Evolutionary conservation across 2,797 vertebrate species (phyloP).

Genomic region (Onychomys arenicola): DNA sequence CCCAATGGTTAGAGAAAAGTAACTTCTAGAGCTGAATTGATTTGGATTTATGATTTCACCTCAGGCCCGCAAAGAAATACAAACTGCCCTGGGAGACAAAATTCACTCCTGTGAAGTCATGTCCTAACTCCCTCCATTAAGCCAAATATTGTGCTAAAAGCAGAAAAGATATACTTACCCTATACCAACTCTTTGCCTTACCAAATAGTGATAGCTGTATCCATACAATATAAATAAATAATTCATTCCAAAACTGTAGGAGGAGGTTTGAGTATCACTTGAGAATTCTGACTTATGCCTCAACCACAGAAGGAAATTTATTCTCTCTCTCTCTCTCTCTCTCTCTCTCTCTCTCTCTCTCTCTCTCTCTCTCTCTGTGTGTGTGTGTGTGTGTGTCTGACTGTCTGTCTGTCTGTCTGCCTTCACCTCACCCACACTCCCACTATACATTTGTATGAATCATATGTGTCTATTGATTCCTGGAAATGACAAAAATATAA

Average conservation of each 20-base stretch:
- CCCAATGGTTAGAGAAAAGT: conserved; percentile 23
- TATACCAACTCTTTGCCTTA: conserved; percentile 66
- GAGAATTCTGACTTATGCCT: background rate
- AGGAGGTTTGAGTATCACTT: background rate
- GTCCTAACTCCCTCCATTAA: conserved; percentile 68
- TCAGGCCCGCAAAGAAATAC: conserved; percentile 36
- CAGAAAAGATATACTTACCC: conserved; percentile 61
- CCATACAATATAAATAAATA: conserved; percentile 77
- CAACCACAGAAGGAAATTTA: background rate
- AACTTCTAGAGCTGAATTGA: conserved; percentile 67
- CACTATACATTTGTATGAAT: background rate
- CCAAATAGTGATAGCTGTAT: conserved; percentile 66
- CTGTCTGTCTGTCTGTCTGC: too few species aligned
- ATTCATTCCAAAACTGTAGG: conserved; percentile 67
- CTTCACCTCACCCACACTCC: background rate
- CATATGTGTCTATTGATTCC: background rate
- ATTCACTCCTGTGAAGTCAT: conserved; percentile 61
- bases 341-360: background rate
- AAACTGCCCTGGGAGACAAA: conserved; percentile 63
- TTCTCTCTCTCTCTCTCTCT: background rate
- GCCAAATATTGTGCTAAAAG: conserved; percentile 61
- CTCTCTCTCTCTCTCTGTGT: background rate
- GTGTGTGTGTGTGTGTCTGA: too few species aligned
- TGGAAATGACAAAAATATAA: background rate
- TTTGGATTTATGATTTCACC: conserved; percentile 60